Evolutionary conservation across 2,797 vertebrate species (phyloP), one percentile per base, ranked within the genome.

Genomic region (Catostomus latipinnis): DNA sequence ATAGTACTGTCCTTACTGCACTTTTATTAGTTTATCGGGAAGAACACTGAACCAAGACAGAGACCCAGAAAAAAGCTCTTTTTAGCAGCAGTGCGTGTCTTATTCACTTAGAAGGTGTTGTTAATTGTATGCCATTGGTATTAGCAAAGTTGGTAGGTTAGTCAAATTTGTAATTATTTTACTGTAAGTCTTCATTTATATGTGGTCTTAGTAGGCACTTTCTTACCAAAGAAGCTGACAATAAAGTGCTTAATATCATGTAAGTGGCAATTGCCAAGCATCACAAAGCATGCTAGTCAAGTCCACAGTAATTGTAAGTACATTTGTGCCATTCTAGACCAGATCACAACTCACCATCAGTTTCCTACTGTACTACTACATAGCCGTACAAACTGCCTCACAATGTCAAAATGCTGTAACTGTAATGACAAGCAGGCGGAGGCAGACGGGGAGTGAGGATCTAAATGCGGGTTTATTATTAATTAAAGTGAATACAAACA

Each of bases 1-100:
- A 81, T 57, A 61, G 74, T 52, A n/a, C 13, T 50, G 54, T 56
- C 54, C 67, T 58, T 74, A 67, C 46, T 16, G 13, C 56, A 74
- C 1, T 49, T 62, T 60, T 60, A 52, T 77, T 71, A 71, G 71
- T 71, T 71, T 43, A 78, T 57, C 12, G 4, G 12, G 11, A 71
- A 45, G 22, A 62, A 52, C 18, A 52, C 54, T 0, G 54, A 8
- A 60, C 45, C 49, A 50, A 54, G 18, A 78, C 67, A 61, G 49
- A 53, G 48, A 78, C 13, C 22, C 9, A 58, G 53, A 58, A 14
- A 50, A 68, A 75, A 68, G 63, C 54, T n/a, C 63, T 16, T 77
- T 69, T 43, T 8, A 60, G 57, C 67, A 78, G 67, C 22, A 62
- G 57, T 12, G 48, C 56, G 18, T 77, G 66, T 70, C 34, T 53